phyloP scores from a whole-genome alignment of 2,113 vertebrate species.

The Dasyprocta punctata region DNA sequence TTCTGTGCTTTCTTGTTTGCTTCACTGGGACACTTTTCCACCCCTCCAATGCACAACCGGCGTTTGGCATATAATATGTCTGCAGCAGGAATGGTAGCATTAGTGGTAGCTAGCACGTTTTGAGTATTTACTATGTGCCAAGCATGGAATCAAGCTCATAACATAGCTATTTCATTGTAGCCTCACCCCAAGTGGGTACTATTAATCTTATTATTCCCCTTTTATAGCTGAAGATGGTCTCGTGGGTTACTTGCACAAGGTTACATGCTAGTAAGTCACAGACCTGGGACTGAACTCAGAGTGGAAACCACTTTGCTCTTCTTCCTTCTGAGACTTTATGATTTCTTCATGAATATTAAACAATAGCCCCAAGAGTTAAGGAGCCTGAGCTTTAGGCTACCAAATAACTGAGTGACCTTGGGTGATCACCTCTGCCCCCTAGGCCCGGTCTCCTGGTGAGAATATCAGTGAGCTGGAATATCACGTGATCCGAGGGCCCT shows the following conservation, averaged over 20 bases:
- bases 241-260: constrained; percentile 19
- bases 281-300: constrained; percentile 18
- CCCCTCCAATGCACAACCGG: not conserved
- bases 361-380: not conserved
- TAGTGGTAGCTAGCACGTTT: not conserved
- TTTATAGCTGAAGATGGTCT: not conserved
- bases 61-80: not conserved
- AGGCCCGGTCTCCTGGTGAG: not conserved
- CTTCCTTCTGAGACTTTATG: not conserved
- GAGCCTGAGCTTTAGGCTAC: not conserved
- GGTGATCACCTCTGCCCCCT: constrained; percentile 3
- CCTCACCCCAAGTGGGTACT: not conserved
- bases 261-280: not conserved
- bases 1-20: not conserved
- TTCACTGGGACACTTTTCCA: not conserved
- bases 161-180: not conserved
- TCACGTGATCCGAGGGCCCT: constrained; percentile 56
- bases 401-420: constrained; percentile 61
- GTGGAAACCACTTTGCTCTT: not conserved
- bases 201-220: not conserved
- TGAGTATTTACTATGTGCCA: not conserved
- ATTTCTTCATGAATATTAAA: not conserved
- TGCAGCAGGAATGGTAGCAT: not conserved
- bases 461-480: not conserved
- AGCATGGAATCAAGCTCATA: not conserved